Base-by-base conservation (phyloP, 2,113 vertebrate species). In the Hystrix brachyura region DNA sequence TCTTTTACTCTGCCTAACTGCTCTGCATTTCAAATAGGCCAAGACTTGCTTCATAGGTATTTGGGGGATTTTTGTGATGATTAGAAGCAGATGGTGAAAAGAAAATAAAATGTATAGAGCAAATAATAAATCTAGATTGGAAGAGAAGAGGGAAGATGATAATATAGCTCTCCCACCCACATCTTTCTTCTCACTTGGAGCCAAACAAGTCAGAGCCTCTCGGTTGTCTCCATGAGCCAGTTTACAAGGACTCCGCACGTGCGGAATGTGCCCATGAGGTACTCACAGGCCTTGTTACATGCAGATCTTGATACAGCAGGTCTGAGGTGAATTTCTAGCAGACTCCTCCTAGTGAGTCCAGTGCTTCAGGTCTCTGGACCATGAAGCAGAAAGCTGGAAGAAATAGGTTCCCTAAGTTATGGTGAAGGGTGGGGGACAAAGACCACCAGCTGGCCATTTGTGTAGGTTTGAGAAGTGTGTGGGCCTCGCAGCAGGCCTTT, bases 21-120 rank as follows among this genome's bases (percentile, higher is more conserved):
- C 62, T 78, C 48, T 69, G 27, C 3, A 3, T 94, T 76, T 18
- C 25, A 48, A 93, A 38, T 48, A 48, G 25, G 38, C 62, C 72
- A n/a, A 76, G 53, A 76, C 38, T 34, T 1, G 0, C 65, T n/a
- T 76, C 93, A 81, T 84, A 80, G 53, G 65, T 74, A 34, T 84
- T 79, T 8, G 23, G 91, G 53, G n/a, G 51, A 62, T 76, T 60
- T 72, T 64, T 46, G 18, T 59, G 80, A 21, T 46, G 43, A 80
- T 85, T 80, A 74, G 71, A 91, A 94, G 64, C 71, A 95, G 95
- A 80, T 81, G 78, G 21, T 14, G 71, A 74, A 59, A 69, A 87
- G 74, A 65, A 96, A 87, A 78, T 85, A 38, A 57, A 48, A 88
- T 67, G 34, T 21, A 8, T 55, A n/a, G 79, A 59, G 51, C 53